Evolutionary conservation across 2,113 vertebrate genomes (phyloP).

Genomic region (Strix aluco): DNA sequence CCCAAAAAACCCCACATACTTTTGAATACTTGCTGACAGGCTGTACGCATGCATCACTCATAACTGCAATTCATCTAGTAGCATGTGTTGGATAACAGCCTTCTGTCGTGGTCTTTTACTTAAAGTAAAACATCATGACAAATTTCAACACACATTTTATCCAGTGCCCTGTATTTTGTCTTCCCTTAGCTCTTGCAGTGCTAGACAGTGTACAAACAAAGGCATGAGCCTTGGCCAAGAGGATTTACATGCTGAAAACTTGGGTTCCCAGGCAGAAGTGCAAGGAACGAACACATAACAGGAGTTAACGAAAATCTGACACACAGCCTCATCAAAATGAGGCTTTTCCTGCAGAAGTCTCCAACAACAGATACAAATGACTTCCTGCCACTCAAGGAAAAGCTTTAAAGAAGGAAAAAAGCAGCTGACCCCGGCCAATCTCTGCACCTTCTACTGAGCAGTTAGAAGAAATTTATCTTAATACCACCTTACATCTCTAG

Average conservation of each 20-base stretch:
- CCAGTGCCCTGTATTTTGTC: not conserved
- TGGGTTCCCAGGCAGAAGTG: not conserved
- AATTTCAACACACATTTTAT: not conserved
- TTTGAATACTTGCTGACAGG: not conserved
- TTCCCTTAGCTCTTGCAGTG: not conserved
- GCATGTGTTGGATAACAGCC: not conserved
- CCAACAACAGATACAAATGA: not conserved
- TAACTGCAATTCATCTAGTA: not conserved
- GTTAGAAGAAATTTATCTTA: not conserved
- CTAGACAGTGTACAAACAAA: not conserved
- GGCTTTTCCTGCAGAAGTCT: not conserved
- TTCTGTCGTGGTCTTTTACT: not conserved
- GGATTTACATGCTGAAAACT: not conserved
- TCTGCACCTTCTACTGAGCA: not conserved
- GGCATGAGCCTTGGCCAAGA: not conserved
- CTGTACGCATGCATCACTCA: not conserved
- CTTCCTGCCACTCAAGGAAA: not conserved
- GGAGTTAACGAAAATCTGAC: not conserved
- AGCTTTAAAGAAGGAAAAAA: slow-evolving; percentile 8
- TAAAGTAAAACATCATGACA: not conserved
- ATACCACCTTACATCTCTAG: not conserved
- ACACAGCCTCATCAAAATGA: not conserved
- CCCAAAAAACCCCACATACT: not conserved
- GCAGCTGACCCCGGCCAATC: not conserved
- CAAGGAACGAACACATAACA: not conserved